Conservation (phyloP, 2,888 invertebrate species). For the Ectemnius cavifrons region DNA sequence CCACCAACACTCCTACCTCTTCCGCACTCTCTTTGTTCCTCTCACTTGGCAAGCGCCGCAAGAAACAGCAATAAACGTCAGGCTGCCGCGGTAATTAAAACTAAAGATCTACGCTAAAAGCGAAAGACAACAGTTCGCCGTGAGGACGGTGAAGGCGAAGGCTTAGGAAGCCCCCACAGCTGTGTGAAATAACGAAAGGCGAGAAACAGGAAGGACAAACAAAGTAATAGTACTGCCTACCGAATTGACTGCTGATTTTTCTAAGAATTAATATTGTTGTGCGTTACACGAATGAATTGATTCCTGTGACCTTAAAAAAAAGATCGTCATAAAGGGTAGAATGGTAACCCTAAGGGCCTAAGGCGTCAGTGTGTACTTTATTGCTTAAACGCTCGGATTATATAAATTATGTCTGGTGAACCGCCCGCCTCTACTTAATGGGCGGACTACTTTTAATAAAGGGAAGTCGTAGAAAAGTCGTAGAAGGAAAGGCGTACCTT, state of each 20-base stretch:
- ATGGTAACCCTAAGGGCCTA: background rate
- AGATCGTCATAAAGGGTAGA: conserved; percentile 12
- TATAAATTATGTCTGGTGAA: too few species aligned
- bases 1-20: too few species aligned
- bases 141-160: conserved; percentile 24
- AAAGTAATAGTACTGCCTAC: conserved; percentile 10
- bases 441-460: too few species aligned
- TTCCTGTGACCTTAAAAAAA: too few species aligned
- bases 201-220: conserved; percentile 21
- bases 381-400: too few species aligned
- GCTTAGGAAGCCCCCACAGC: conserved; percentile 26
- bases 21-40: too few species aligned
- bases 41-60: conserved; percentile 60
- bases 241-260: conserved; percentile 35
- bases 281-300: background rate
- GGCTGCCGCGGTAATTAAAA: conserved; percentile 75
- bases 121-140: conserved; percentile 71
- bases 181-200: conserved; percentile 43
- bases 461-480: too few species aligned
- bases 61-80: conserved; percentile 77
- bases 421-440: too few species aligned
- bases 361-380: too few species aligned
- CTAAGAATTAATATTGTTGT: conserved; percentile 23
- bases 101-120: conserved; percentile 72
- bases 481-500: too few species aligned